Conservation (phyloP, 2,797 vertebrate genomes). For the Eulemur albifrons region DNA sequence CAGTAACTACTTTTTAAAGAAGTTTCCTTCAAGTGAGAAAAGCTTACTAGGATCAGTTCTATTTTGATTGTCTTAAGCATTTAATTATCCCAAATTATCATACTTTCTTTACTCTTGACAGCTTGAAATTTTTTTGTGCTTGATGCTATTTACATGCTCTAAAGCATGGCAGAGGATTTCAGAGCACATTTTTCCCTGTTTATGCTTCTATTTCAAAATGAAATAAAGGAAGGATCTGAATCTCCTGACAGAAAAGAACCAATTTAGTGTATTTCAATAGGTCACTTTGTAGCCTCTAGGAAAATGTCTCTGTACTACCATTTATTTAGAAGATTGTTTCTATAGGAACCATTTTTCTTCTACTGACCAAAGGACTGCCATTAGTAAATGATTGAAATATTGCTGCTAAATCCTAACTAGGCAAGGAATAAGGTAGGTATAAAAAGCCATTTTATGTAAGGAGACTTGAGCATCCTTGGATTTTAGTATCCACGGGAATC, state of each 20-base stretch:
- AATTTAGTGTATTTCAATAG: conserved; percentile 39
- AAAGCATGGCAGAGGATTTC: conserved; percentile 54
- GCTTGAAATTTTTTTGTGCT: conserved; percentile 60
- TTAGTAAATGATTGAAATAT: conserved; percentile 52
- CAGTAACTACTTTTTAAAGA: conserved; percentile 58
- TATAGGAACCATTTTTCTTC: conserved; percentile 44
- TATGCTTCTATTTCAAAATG: conserved; percentile 41
- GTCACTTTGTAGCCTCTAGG: conserved; percentile 46
- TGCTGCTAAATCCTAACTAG: conserved; percentile 36
- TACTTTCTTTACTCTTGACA: conserved; percentile 66
- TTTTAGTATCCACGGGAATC: not conserved
- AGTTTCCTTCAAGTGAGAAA: conserved; percentile 58
- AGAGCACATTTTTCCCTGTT: conserved; percentile 27
- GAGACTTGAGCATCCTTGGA: not conserved
- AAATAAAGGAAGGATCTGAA: conserved; percentile 50
- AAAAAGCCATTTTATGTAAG: not conserved
- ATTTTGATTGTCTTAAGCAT: conserved; percentile 73
- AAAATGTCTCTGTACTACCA: conserved; percentile 38
- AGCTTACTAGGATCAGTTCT: conserved; percentile 64
- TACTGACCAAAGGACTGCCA: conserved; percentile 46
- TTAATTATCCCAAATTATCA: conserved; percentile 74
- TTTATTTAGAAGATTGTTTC: conserved; percentile 55
- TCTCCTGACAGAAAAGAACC: conserved; percentile 30
- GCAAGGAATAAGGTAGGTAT: not conserved
- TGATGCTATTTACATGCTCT: conserved; percentile 67